Conservation (phyloP, 2,888 invertebrate species). For the Drosophila pseudotakahashii region DNA sequence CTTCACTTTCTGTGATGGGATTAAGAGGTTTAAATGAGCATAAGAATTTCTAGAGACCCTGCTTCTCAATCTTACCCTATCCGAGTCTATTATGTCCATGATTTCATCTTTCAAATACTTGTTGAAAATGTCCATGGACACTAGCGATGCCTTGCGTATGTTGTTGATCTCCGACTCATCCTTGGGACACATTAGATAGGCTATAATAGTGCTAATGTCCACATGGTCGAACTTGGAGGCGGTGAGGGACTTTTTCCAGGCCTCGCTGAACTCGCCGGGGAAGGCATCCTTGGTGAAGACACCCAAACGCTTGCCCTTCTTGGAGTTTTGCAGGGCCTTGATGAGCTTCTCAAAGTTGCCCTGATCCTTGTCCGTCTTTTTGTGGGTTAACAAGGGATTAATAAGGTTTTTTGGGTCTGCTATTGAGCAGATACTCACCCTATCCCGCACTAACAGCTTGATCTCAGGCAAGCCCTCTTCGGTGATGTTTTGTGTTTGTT, state of each 20-base stretch:
- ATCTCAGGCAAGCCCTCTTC: slow-evolving; percentile 94
- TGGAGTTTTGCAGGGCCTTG: slow-evolving; percentile 93
- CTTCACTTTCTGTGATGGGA: slow-evolving; percentile 95
- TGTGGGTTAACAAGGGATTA: slow-evolving; percentile 39
- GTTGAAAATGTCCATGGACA: slow-evolving; percentile 97
- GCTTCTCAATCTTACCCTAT: no score
- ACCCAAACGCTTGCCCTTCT: slow-evolving; percentile 94
- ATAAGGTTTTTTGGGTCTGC: no score
- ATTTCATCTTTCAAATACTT: slow-evolving; percentile 99
- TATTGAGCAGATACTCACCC: slow-evolving; percentile 86
- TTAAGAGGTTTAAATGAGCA: no score
- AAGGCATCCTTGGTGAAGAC: slow-evolving; percentile 97
- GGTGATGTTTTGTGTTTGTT: slow-evolving; percentile 93
- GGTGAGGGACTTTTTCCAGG: slow-evolving; percentile 93
- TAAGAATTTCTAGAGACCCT: no score
- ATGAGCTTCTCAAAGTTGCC: slow-evolving; percentile 92
- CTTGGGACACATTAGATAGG: slow-evolving; percentile 95
- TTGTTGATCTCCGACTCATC: slow-evolving; percentile 96
- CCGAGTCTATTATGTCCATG: slow-evolving; percentile 99
- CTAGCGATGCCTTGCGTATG: slow-evolving; percentile 95
- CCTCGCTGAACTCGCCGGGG: slow-evolving; percentile 95
- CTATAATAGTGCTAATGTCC: slow-evolving; percentile 94
- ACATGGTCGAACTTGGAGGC: slow-evolving; percentile 92
- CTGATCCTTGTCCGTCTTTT: slow-evolving; percentile 94
- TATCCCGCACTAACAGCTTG: slow-evolving; percentile 94